Evolutionary conservation across 1,140 invertebrate species (phyloP).

Genomic region (Trichogramma pretiosum): DNA sequence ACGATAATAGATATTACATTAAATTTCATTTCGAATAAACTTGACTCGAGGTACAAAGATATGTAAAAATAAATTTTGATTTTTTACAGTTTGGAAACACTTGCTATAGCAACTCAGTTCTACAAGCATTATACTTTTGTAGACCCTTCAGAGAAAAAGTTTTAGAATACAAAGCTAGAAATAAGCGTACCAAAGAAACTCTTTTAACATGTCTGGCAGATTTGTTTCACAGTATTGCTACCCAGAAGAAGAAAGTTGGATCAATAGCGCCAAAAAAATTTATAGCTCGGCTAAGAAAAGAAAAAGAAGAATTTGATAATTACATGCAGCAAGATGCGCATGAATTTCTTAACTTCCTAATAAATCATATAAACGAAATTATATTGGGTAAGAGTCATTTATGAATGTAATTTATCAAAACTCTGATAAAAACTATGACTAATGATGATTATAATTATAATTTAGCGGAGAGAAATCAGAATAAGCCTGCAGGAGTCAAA

Average conservation of each 20-base stretch:
- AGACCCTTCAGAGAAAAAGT: constrained; percentile 98
- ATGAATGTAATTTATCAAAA: background rate
- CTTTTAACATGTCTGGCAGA: constrained; percentile 95
- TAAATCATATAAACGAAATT: constrained; percentile 93
- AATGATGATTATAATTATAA: constrained; percentile 5
- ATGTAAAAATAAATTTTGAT: too few relatives aligned
- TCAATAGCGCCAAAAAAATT: constrained; percentile 99
- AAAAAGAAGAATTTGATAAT: constrained; percentile 99
- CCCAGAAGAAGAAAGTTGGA: constrained; percentile 98
- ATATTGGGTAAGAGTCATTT: constrained; percentile 65
- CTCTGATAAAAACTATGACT: background rate
- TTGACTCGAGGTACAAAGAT: too few relatives aligned
- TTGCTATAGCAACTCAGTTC: constrained; percentile 98
- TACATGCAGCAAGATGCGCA: constrained; percentile 99
- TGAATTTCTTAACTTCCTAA: constrained; percentile 97
- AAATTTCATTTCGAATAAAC: too few relatives aligned
- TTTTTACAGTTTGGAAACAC: constrained; percentile 98
- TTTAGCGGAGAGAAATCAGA: constrained; percentile 72
- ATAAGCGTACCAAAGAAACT: constrained; percentile 96
- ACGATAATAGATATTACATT: too few relatives aligned
- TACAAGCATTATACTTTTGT: constrained; percentile 99
- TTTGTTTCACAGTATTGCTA: constrained; percentile 97
- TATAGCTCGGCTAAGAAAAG: constrained; percentile 93
- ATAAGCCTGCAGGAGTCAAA: constrained; percentile 46
- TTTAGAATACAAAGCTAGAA: constrained; percentile 95